phyloP scores from a whole-genome alignment of 2,797 vertebrate species.

The Falco berigora region DNA sequence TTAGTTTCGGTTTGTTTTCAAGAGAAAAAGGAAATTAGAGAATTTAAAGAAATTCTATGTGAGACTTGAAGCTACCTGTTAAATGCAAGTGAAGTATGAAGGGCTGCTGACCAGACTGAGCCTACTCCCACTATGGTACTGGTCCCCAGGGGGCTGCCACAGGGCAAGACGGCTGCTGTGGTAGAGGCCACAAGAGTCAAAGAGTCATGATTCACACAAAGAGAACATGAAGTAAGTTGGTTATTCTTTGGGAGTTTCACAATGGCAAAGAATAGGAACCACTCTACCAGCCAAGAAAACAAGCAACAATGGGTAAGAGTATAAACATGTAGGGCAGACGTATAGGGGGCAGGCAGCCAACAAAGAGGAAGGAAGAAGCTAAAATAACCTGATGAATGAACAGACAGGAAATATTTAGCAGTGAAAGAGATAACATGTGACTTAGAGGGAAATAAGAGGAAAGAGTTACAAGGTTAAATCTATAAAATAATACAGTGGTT shows the following conservation, averaged over 20 bases:
- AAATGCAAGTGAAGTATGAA: background rate
- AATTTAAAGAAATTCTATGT: background rate
- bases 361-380: constrained; percentile 58
- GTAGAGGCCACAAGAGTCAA: accelerated
- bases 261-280: constrained; percentile 38
- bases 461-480: constrained; percentile 51
- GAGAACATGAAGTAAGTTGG: background rate
- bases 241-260: constrained; percentile 40
- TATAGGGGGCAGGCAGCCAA: constrained; percentile 12
- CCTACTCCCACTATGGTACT: background rate
- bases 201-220: background rate
- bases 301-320: constrained; percentile 28
- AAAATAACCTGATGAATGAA: constrained; percentile 57
- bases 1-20: background rate
- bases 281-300: constrained; percentile 8
- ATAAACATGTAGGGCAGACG: background rate
- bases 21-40: background rate
- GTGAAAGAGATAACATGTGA: constrained; percentile 42
- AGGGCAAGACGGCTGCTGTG: background rate
- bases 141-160: background rate
- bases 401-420: constrained; percentile 58
- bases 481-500: constrained; percentile 37
- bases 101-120: background rate
- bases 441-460: constrained; percentile 44
- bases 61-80: background rate